These are phyloP conservation scores for Phrynocephalus guinanensis DNA, from an alignment of 2,797 vertebrate genomes.

Conservation along the genomic window DNA sequence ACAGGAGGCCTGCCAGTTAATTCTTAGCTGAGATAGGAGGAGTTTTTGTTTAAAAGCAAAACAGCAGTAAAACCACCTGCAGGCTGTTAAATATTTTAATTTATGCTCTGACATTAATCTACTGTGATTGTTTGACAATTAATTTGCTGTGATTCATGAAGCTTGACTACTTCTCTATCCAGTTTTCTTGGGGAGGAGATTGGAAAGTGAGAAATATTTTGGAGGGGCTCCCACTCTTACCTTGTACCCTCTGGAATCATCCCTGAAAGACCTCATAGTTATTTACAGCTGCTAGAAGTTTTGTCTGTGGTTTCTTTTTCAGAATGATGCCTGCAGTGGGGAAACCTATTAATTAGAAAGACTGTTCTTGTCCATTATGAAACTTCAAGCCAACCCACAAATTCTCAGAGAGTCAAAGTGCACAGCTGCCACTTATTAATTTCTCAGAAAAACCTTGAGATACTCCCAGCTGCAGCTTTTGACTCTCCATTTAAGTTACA, in stretches of 20 bases:
- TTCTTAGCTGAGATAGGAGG: neutral
- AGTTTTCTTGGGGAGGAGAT: neutral
- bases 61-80: slow-evolving; percentile 1
- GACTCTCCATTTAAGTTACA: neutral
- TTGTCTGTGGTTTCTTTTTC: slow-evolving; percentile 6
- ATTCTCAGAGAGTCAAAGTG: slow-evolving; percentile 22
- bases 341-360: slow-evolving; percentile 33
- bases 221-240: neutral
- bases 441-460: neutral
- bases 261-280: neutral
- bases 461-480: slow-evolving; percentile 4
- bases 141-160: slow-evolving; percentile 22
- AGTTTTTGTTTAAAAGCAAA: neutral
- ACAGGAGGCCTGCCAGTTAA: neutral
- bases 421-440: slow-evolving; percentile 32
- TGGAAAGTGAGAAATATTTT: neutral
- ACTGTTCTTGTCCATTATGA: slow-evolving; percentile 17
- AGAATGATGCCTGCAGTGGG: slow-evolving; percentile 5
- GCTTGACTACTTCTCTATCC: neutral
- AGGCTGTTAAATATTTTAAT: slow-evolving; percentile 13
- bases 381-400: slow-evolving; percentile 11
- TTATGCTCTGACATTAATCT: slow-evolving; percentile 18
- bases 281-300: slow-evolving; percentile 26
- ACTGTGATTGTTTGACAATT: slow-evolving; percentile 32
- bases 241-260: slow-evolving; percentile 10